These are phyloP conservation scores for Teinopalpus imperialis DNA, from an alignment of 2,888 invertebrate species.

Conservation along the genomic window DNA sequence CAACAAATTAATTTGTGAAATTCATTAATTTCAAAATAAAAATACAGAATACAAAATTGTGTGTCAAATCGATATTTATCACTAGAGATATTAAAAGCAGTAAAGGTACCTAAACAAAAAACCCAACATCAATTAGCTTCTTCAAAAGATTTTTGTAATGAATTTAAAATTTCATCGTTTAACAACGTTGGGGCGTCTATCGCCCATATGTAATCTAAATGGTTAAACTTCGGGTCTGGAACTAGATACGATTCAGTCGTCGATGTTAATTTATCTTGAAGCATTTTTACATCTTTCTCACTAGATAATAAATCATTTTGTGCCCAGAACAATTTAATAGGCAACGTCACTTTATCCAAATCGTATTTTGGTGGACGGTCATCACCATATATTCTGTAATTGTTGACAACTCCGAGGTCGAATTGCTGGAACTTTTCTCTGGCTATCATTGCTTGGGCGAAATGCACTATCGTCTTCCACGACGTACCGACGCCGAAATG, in stretches of 20 bases:
- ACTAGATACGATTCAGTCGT: conserved; percentile 79
- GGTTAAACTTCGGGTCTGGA: conserved; percentile 84
- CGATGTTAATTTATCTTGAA: conserved; percentile 73
- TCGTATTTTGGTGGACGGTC: conserved; percentile 84
- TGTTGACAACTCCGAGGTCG: conserved; percentile 84
- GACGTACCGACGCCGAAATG: conserved; percentile 90
- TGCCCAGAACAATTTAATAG: conserved; percentile 85
- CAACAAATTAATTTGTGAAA: too few species aligned
- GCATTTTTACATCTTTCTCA: conserved; percentile 79
- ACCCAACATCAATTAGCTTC: not conserved
- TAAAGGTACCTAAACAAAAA: too few species aligned
- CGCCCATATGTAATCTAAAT: conserved; percentile 87
- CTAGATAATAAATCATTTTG: conserved; percentile 88
- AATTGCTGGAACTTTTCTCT: conserved; percentile 83
- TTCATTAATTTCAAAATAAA: too few species aligned
- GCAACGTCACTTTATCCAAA: conserved; percentile 79
- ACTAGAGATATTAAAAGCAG: too few species aligned
- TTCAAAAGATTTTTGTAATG: conserved; percentile 35
- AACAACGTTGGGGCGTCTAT: conserved; percentile 81
- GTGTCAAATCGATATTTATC: too few species aligned
- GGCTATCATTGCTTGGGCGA: conserved; percentile 79
- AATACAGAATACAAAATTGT: too few species aligned
- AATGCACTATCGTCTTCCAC: conserved; percentile 87
- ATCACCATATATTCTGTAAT: conserved; percentile 80
- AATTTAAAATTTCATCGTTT: conserved; percentile 74